Base-by-base conservation (phyloP, 2,797 vertebrate genomes). In the Acridotheres tristis region DNA sequence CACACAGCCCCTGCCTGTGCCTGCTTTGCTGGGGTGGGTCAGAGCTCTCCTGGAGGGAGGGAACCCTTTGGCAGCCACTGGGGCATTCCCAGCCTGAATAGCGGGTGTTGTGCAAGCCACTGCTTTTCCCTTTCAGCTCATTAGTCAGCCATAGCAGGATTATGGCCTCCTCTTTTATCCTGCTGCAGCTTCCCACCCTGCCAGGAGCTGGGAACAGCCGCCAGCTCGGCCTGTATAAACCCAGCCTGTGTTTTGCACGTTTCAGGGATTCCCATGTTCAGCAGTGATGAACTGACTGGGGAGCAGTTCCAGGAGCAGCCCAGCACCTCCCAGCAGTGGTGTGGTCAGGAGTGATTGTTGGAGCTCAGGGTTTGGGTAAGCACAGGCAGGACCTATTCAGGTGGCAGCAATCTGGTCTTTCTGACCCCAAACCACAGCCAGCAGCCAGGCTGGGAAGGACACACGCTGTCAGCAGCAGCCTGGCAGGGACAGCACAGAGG, bases 331-430 rank as follows among this genome's bases (percentile, higher is more conserved):
- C n/a, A 74, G 96, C 61, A 53, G 36, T 11, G 4, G 14, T 3
- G 7, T 1, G 4, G n/a, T 20, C 17, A 2, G 4, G 1, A 34
- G 13, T 3, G 23, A 19, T 16, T 4, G 19, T 1, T 17, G 27
- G 54, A 58, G 50, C 30, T 25, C 5, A 1, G 36, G 29, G 9
- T 51, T 36, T 69, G 43, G 53, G 34, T 66, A 14, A 77, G 36
- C 48, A 19, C 25, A 38, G 48, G 25, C 51, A 83, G 13, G 18
- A 79, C 9, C n/a, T 16, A 1, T 20, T 61, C 58, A 17, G 32
- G 75, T 43, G 40, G 38, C 57, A 2, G 5, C 68, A 38, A 2
- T 23, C 27, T 16, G 48, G 8, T 18, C 12, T 62, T 88, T 43
- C 57, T 84, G 32, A 42, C 45, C 81, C 51, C 27, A 65, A 87